Evolutionary conservation across 2,888 invertebrate species (phyloP).

Genomic region (Apamea epomidion): DNA sequence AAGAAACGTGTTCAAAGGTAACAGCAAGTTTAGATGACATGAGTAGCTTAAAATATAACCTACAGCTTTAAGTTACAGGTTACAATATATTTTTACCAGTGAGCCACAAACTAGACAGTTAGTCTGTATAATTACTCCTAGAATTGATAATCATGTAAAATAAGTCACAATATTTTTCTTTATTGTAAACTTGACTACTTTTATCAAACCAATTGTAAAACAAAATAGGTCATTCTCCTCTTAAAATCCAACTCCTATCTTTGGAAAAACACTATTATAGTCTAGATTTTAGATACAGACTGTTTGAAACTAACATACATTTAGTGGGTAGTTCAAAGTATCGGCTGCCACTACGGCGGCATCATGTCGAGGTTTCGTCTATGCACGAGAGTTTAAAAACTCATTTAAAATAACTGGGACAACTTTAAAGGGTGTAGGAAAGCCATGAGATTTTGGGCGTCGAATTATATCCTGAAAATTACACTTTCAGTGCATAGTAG

Average conservation of each 20-base stretch:
- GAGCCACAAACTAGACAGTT: too few species aligned
- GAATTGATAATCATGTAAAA: background rate
- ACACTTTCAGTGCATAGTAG: background rate
- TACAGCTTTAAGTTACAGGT: too few species aligned
- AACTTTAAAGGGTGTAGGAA: constrained; percentile 42
- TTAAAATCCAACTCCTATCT: background rate
- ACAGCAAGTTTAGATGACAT: too few species aligned
- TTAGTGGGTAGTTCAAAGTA: constrained; percentile 34
- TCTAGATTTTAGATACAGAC: constrained; percentile 9
- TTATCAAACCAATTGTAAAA: background rate
- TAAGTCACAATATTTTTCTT: background rate
- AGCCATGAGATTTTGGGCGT: constrained; percentile 16
- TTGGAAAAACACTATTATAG: background rate
- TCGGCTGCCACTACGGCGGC: constrained; percentile 23
- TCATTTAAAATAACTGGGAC: constrained; percentile 62
- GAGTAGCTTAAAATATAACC: too few species aligned
- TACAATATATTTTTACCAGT: too few species aligned
- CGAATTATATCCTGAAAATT: constrained; percentile 1
- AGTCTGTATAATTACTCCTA: background rate
- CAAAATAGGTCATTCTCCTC: background rate
- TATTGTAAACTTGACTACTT: background rate
- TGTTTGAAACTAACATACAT: constrained; percentile 28
- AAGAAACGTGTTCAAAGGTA: too few species aligned
- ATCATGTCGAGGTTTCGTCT: constrained; percentile 35
- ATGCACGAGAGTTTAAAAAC: constrained; percentile 56